A percentile compares a stretch with the other conserved stretches of the same genome.
Conservation (phyloP, 2,888 invertebrate genomes). For the Drosophila mimica region DNA sequence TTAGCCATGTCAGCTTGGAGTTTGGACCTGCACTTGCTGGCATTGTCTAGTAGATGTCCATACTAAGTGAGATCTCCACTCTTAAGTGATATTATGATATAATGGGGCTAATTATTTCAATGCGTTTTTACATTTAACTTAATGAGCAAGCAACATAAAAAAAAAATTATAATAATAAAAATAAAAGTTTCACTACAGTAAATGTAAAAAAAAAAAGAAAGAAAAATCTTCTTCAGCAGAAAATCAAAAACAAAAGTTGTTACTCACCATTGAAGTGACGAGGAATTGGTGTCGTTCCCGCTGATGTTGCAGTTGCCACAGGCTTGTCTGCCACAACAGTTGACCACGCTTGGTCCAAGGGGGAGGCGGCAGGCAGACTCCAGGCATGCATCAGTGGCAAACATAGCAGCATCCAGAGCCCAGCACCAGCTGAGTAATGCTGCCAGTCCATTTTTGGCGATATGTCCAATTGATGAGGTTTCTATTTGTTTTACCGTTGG, state of each 20-base stretch:
- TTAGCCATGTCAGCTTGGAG: slow-evolving; percentile 15
- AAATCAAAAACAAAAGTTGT: slow-evolving; percentile 4
- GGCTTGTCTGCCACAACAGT: slow-evolving; percentile 29
- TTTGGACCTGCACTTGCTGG: background rate
- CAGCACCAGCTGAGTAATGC: slow-evolving; percentile 41
- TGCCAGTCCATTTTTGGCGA: slow-evolving; percentile 62
- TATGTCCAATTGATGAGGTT: slow-evolving; percentile 8
- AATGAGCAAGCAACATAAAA: slow-evolving; percentile 62
- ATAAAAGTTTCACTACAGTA: slow-evolving; percentile 71
- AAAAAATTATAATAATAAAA: slow-evolving; percentile 12
- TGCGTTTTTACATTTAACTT: slow-evolving; percentile 65
- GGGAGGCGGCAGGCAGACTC: slow-evolving; percentile 58
- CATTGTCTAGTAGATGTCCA: slow-evolving; percentile 8
- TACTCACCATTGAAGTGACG: slow-evolving; percentile 71
- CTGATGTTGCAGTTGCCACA: slow-evolving; percentile 17
- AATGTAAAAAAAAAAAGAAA: slow-evolving; percentile 44
- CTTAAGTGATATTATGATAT: slow-evolving; percentile 36
- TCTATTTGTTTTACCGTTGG: slow-evolving; percentile 36
- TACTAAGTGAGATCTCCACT: slow-evolving; percentile 5
- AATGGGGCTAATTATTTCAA: slow-evolving; percentile 49
- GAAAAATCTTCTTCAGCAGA: slow-evolving; percentile 48
- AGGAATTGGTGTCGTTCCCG: slow-evolving; percentile 31
- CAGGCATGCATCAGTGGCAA: slow-evolving; percentile 58
- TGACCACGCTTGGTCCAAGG: slow-evolving; percentile 36
- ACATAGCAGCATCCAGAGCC: slow-evolving; percentile 45